phyloP scores from a whole-genome alignment of 2,113 vertebrate species.

The Galbula dea region DNA sequence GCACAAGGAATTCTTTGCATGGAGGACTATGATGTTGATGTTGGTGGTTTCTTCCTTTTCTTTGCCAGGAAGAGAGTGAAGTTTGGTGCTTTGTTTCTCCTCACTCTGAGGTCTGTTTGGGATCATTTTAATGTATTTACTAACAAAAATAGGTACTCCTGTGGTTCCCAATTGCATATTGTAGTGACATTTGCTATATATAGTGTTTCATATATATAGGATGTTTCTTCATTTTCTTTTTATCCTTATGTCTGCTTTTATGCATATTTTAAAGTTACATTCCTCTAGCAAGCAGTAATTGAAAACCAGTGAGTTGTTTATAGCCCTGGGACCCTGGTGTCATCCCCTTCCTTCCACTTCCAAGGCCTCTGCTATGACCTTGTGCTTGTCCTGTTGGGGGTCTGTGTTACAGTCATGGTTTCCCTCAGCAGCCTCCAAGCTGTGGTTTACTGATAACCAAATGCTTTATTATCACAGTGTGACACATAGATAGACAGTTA shows the following conservation, averaged over 20 bases:
- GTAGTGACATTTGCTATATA: not conserved
- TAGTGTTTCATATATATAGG: not conserved
- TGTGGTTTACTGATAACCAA: not conserved
- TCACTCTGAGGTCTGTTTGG: not conserved
- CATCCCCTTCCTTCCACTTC: not conserved
- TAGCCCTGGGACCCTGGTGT: not conserved
- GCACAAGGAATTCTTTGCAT: not conserved
- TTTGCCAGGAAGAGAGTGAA: not conserved
- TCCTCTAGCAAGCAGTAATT: not conserved
- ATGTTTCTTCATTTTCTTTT: not conserved
- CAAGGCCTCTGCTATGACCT: not conserved
- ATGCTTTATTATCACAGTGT: not conserved
- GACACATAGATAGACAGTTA: not conserved
- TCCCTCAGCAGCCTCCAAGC: not conserved
- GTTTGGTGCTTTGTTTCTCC: not conserved
- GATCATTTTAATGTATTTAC: not conserved
- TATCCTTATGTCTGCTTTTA: not conserved
- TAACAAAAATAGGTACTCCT: not conserved
- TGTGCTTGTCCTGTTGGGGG: not conserved
- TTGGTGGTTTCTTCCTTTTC: not conserved
- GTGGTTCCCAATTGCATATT: not conserved
- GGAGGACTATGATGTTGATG: not conserved
- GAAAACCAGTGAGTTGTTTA: not conserved
- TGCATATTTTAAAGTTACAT: not conserved
- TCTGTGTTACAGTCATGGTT: not conserved